Evolutionary conservation across 2,888 invertebrate species (phyloP), one percentile per base, ranked within the genome.

Genomic region (Drosophila villosipedis): DNA sequence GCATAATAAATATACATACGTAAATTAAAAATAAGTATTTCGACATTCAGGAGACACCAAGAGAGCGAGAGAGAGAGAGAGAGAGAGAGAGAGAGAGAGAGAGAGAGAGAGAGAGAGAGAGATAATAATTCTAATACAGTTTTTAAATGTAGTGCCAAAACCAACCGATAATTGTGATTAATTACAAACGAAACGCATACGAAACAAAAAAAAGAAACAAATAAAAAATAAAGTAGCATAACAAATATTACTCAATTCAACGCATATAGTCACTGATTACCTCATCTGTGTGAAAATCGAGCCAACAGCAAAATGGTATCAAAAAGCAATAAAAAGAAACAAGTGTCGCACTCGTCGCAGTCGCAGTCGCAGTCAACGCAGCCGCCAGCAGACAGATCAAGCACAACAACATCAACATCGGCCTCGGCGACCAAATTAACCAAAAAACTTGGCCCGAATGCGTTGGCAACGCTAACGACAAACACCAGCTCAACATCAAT

Each of bases 311-410:
- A 83, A 90, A 92, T 92, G 92, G 92, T 92, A 80, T 92, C 92
- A 78, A 92, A 91, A 84, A 91, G 74, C 73, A 85, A 80, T 77
- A 92, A 91, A 83, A 92, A 91, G 82, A 92, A 90, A 87, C 84
- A 83, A 85, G 86, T 85, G 84, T 78, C 88, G 78, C 87, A 71
- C 43, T 57, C 61, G 16, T 54, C 70, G 66, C 50, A 53, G 64
- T 55, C 66, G 68, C 66, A 54, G 63, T 43, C 50, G 59, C 65
- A 37, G 55, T n/a, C 55, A 28, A 28, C 37, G 19, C 22, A 57
- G 53, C 59, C 59, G 55, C 81, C 83, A 54, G 78, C 82, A 74
- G 83, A 83, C 50, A 87, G 84, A 79, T 80, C 89, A 54, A 83
- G 84, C 88, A 84, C 89, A 78, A 83, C 83, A 72, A 79, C 88